phyloP scores from a whole-genome alignment of 2,113 vertebrate genomes.

The Hemichromis elongatus region DNA sequence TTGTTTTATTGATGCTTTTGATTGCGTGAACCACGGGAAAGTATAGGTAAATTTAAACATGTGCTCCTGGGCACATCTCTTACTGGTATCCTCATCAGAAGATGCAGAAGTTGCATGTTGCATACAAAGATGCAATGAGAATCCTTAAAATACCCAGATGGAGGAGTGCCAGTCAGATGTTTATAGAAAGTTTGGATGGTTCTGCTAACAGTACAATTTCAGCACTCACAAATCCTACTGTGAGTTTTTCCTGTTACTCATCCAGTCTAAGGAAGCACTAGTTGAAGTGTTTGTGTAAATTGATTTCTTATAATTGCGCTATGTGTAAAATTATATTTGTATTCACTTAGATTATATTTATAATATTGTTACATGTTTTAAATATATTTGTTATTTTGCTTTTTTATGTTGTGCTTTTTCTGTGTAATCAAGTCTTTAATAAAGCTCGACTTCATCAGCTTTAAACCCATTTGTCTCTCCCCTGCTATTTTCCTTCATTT shows the following conservation, averaged over 20 bases:
- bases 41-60: background rate
- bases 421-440: background rate
- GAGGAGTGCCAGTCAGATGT: background rate
- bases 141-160: background rate
- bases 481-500: background rate
- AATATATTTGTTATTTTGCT: background rate
- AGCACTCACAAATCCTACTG: background rate
- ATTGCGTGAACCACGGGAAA: background rate
- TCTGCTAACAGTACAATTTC: background rate
- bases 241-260: background rate
- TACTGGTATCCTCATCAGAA: background rate
- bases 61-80: background rate
- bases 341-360: background rate
- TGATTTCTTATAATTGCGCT: background rate
- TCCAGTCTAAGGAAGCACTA: background rate
- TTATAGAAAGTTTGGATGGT: background rate
- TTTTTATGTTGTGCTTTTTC: background rate
- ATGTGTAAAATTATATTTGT: background rate
- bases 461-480: constrained; percentile 13
- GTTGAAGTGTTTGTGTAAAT: background rate
- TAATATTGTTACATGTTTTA: background rate
- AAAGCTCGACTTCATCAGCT: background rate
- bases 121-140: background rate
- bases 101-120: background rate
- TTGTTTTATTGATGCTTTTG: background rate